phyloP scores from a whole-genome alignment of 2,888 invertebrate species.

The Sialis lutaria region DNA sequence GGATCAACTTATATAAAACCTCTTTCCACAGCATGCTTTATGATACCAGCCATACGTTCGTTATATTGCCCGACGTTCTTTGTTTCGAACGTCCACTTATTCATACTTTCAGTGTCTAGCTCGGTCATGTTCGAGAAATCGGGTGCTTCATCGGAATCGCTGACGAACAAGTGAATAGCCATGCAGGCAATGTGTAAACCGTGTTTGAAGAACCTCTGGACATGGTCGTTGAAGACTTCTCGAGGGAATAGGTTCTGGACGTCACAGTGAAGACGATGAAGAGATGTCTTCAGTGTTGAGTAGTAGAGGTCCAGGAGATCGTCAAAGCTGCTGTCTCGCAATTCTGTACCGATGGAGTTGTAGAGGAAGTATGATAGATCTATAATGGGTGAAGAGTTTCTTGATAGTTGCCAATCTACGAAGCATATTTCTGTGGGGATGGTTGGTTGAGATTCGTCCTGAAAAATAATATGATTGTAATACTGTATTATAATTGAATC shows the following conservation, averaged over 20 bases:
- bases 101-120: background rate
- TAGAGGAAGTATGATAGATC: constrained; percentile 21
- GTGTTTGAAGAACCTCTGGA: constrained; percentile 15
- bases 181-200: constrained; percentile 15
- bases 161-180: constrained; percentile 14
- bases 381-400: constrained; percentile 14
- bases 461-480: background rate
- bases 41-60: background rate
- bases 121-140: constrained; percentile 8
- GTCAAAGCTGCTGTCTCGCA: constrained; percentile 15
- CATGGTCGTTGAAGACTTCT: constrained; percentile 14
- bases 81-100: constrained; percentile 7
- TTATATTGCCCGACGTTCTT: constrained; percentile 3
- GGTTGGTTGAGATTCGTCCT: constrained; percentile 7
- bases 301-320: constrained; percentile 18
- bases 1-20: background rate
- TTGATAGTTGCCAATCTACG: constrained; percentile 16
- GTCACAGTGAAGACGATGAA: constrained; percentile 14
- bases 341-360: constrained; percentile 15
- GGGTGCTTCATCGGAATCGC: constrained; percentile 12
- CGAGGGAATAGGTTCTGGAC: constrained; percentile 16
- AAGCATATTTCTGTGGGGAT: constrained; percentile 14
- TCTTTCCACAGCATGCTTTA: background rate
- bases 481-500: too few relatives aligned
- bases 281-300: constrained; percentile 13